phyloP scores from a whole-genome alignment of 37 sponge, comb jelly and placozoan genomes.

The Lycopodina hypogea region DNA sequence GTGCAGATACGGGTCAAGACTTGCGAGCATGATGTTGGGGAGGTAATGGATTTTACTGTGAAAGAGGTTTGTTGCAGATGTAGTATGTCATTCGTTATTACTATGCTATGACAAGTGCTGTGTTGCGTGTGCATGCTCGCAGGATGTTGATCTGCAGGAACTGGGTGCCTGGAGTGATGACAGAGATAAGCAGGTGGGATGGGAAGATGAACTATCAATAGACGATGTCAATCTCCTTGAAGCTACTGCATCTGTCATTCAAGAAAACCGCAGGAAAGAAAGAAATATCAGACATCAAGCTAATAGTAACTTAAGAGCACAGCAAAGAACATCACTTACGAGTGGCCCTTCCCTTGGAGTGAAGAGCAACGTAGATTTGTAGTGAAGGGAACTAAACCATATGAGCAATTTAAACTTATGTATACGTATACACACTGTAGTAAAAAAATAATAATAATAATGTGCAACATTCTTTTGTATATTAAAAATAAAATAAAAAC shows the following conservation, averaged over 20 bases:
- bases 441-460: too few species aligned
- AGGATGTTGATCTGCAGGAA: background rate
- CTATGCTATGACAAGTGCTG: too few species aligned
- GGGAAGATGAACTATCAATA: slow-evolving; percentile 29
- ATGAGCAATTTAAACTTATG: background rate
- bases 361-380: background rate
- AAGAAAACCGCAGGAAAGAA: slow-evolving; percentile 32
- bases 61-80: too few species aligned
- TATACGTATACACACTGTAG: too few species aligned
- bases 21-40: background rate
- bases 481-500: background rate
- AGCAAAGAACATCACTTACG: slow-evolving; percentile 11
- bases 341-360: background rate
- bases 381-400: background rate
- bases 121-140: too few species aligned
- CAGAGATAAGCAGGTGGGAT: background rate
- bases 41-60: background rate
- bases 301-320: slow-evolving; percentile 10
- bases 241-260: background rate
- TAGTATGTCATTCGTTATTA: too few species aligned
- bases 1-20: background rate
- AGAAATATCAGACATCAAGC: slow-evolving; percentile 17
- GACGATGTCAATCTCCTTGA: slow-evolving; percentile 21
- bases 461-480: too few species aligned
- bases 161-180: slow-evolving; percentile 42